Evolutionary conservation across 2,797 vertebrate species (phyloP).

Genomic region (Alcedo quadribrachys): DNA sequence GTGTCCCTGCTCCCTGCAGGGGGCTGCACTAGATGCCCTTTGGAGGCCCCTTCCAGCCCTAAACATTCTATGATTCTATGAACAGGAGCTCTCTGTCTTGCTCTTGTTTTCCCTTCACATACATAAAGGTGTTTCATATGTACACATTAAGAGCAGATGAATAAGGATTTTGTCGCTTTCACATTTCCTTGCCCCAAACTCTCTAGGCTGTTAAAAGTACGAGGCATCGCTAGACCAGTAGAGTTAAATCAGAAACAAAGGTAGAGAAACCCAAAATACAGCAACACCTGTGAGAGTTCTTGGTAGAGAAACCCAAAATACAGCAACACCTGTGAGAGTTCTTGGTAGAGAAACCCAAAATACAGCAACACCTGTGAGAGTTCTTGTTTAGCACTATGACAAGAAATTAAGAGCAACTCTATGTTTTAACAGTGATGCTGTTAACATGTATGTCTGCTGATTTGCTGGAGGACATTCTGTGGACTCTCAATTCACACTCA

Average conservation of each 20-base stretch:
- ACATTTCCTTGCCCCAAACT: background rate
- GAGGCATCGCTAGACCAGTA: fast-evolving
- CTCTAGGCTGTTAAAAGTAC: background rate
- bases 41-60: no score
- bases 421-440: background rate
- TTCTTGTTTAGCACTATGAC: background rate
- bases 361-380: background rate
- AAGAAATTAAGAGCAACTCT: background rate
- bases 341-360: background rate
- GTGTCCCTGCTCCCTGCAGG: no score
- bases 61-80: no score
- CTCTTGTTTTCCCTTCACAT: fast-evolving
- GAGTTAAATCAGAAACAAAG: background rate
- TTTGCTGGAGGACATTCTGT: background rate
- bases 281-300: background rate
- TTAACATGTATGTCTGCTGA: background rate
- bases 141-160: background rate
- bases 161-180: background rate
- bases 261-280: background rate
- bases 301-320: background rate
- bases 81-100: fast-evolving
- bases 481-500: background rate
- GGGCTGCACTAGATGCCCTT: no score
- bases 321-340: background rate
- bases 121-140: background rate